Evolutionary conservation across 1,140 invertebrate species (phyloP), one percentile per base, ranked within the genome.

Genomic region (Chionoecetes opilio): DNA sequence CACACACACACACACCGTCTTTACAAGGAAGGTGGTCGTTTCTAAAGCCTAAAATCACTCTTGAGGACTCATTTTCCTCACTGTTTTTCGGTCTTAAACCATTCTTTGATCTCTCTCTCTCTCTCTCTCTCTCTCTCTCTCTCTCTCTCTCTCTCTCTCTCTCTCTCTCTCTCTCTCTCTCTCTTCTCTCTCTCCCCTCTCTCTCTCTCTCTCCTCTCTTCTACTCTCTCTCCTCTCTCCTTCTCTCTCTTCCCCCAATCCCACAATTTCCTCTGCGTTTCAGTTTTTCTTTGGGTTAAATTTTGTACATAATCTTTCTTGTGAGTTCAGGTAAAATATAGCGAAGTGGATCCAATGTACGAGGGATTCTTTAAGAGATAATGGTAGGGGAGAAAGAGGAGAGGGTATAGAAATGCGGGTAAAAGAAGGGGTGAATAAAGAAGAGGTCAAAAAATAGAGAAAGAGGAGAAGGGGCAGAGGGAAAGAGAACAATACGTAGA

Each of bases 1-100:
- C 86, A 88, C 86, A 88, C 86, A 88, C 86, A 88, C 86, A 88
- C 86, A 88, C 86, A 88, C 86, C 46, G 46, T 53, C 46, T 53
- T 53, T 53, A 53, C 46, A 53, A 53, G 46, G 46, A 17, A 9
- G 46, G 46, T 8, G 63, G 63, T 75, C 63, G 63, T 75, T 75
- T 75, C 63, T n/a, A 26, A 75, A 75, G 26, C 63, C 21, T 75
- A 75, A 26, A 75, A 21, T 75, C 63, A 5, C n/a, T 75, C 63
- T 26, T 75, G n/a, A 26, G n/a, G 8, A 75, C 63, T 75, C 63
- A 75, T 75, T 75, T 75, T 75, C 63, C n/a, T 75, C 63, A 75
- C 63, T 75, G 63, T 75, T 75, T 75, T 75, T 75, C 63, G 21
- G 63, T 75, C 63, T 75, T 26, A 75, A 75, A 75, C 63, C 21